Base-by-base conservation (phyloP, 2,888 invertebrate genomes). In the Acheta domesticus region DNA sequence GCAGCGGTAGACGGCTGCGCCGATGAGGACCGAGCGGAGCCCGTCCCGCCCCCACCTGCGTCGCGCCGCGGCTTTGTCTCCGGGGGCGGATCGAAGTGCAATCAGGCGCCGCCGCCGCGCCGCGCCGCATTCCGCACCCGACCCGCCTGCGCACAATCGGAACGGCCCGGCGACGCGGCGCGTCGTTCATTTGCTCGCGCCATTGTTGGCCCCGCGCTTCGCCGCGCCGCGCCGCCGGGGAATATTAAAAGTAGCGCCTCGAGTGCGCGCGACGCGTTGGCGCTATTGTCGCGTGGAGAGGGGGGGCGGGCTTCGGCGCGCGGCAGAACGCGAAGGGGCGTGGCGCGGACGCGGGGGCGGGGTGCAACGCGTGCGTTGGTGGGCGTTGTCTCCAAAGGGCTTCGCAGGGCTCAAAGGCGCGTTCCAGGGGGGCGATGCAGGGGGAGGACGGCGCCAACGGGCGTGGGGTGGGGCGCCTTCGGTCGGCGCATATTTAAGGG, bases 221-320 rank as follows among this genome's bases (percentile, higher is more conserved):
- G 62, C 62, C 8, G 16, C 16, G 62, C 36, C 62, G 2, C 62
- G 62, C 62, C 14, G 62, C 14, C 62, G 62, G 62, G n/a, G 62
- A 62, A 62, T 62, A 62, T 62, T 62, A 62, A 62, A 62, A 62
- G 62, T 62, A 62, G 62, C 62, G 62, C 62, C 62, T 62, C 5
- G 16, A 62, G n/a, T 12, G 14, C n/a, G 62, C 62, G n/a, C 36
- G 62, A 1, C 62, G 62, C 62, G n/a, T n/a, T n/a, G 62, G 8
- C 14, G 14, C 62, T n/a, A 62, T 62, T 62, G 62, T 62, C 62
- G 62, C 62, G 62, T 62, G 62, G 16, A n/a, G n/a, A n/a, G n/a
- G n/a, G n/a, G n/a, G n/a, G n/a, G n/a, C n/a, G n/a, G 62, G 62
- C 62, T 12, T 1, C 14, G 62, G n/a, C n/a, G 62, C 16, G 16